phyloP scores from a whole-genome alignment of 1,140 invertebrate genomes.

The Trachelipus rathkii region DNA sequence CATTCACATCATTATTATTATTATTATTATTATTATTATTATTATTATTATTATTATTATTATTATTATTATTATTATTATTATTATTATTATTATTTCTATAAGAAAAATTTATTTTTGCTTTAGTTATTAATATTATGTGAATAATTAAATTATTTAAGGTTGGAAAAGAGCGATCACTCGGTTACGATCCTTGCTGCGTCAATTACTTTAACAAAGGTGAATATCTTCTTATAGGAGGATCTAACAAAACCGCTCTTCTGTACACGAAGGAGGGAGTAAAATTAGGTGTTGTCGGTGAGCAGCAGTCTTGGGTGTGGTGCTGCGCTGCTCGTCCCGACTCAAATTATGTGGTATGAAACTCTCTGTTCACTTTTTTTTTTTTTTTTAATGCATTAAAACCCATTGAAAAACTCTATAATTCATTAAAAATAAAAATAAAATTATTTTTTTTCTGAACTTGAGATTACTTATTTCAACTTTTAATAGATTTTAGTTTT shows the following conservation, averaged over 20 bases:
- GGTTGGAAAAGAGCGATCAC: conserved; percentile 67
- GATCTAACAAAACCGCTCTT: conserved; percentile 70
- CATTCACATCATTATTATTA: too few relatives aligned
- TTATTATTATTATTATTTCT: conserved; percentile 56
- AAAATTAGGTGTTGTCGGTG: conserved; percentile 65
- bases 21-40: too few relatives aligned
- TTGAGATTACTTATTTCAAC: too few relatives aligned
- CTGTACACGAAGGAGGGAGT: conserved; percentile 83
- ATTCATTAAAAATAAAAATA: too few relatives aligned
- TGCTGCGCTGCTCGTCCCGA: conserved; percentile 70
- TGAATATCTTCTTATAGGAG: conserved; percentile 78
- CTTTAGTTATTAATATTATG: background rate
- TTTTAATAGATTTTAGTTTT: too few relatives aligned
- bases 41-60: too few relatives aligned
- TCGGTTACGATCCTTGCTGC: conserved; percentile 76
- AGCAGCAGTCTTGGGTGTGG: conserved; percentile 82
- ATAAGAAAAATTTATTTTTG: conserved; percentile 37
- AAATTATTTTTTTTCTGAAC: too few relatives aligned
- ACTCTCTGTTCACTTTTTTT: background rate
- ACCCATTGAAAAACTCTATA: too few relatives aligned
- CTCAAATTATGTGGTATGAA: conserved; percentile 65
- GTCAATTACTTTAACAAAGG: conserved; percentile 71
- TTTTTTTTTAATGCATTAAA: too few relatives aligned
- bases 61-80: conserved; percentile 25
- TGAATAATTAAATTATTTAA: conserved; percentile 36